These are phyloP conservation scores for Ptychoptera albimana DNA, from an alignment of 2,888 invertebrate species.

Conservation along the genomic window DNA sequence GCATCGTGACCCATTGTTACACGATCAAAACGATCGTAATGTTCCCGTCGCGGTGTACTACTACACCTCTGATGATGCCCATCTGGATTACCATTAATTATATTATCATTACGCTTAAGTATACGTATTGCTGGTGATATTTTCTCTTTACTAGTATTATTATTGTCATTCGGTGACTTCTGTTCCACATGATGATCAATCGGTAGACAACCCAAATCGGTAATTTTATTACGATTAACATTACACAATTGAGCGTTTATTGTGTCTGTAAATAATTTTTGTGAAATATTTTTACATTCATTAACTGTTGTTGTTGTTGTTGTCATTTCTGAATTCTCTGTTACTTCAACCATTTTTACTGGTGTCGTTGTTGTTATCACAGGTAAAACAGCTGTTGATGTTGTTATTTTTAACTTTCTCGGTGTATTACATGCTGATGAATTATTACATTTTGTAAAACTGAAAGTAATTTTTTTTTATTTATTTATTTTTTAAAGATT, in stretches of 20 bases:
- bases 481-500: not conserved
- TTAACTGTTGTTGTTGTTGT: not conserved
- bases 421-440: constrained; percentile 13
- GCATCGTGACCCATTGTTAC: too few relatives aligned
- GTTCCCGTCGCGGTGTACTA: too few relatives aligned
- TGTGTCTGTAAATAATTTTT: constrained; percentile 4
- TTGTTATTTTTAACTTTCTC: constrained; percentile 5
- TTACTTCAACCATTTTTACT: constrained; percentile 1
- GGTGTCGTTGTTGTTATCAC: not conserved
- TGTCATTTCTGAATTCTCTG: not conserved
- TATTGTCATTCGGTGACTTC: not conserved
- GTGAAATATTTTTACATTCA: constrained; percentile 3
- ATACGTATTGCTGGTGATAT: not conserved
- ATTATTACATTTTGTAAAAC: constrained; percentile 11
- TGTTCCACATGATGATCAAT: not conserved
- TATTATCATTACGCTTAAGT: too few relatives aligned
- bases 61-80: too few relatives aligned
- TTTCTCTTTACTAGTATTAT: not conserved
- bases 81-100: too few relatives aligned
- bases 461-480: constrained; percentile 6
- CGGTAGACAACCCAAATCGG: too few relatives aligned
- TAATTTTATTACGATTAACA: too few relatives aligned
- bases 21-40: too few relatives aligned
- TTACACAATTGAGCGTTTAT: too few relatives aligned
- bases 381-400: not conserved